These are phyloP conservation scores for Urechis unicinctus DNA, from an alignment of 2,888 invertebrate genomes.

Conservation along the genomic window DNA sequence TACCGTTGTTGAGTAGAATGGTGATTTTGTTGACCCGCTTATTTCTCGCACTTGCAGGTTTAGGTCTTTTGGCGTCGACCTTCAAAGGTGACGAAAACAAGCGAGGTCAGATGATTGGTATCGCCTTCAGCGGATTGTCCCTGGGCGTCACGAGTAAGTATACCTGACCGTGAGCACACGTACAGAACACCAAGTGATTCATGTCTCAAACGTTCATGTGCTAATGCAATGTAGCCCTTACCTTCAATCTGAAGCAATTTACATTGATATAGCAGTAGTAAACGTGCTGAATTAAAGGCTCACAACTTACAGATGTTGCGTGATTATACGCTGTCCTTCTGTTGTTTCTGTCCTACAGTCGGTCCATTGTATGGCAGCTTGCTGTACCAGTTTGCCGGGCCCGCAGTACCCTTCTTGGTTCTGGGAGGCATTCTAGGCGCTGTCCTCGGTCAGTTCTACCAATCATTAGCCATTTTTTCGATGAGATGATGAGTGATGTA, in stretches of 20 bases:
- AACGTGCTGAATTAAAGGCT: too few species aligned
- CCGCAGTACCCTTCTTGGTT: conserved; percentile 16
- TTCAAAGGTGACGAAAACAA: conserved; percentile 14
- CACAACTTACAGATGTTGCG: too few species aligned
- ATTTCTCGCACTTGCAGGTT: conserved; percentile 9
- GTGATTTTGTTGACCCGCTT: too few species aligned
- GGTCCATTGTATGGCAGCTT: conserved; percentile 22
- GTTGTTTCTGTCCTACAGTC: conserved; percentile 5
- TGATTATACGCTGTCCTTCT: neutral
- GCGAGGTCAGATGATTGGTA: conserved; percentile 19
- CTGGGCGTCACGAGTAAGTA: conserved; percentile 19
- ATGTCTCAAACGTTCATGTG: too few species aligned
- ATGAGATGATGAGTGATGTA: too few species aligned
- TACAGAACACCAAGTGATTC: neutral
- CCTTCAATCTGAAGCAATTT: neutral
- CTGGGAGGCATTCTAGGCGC: conserved; percentile 10
- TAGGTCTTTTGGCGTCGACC: conserved; percentile 20
- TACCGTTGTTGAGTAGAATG: too few species aligned
- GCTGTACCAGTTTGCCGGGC: conserved; percentile 19
- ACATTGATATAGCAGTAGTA: too few species aligned
- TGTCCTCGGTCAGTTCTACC: conserved; percentile 11
- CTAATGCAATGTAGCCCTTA: neutral
- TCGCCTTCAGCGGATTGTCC: conserved; percentile 19
- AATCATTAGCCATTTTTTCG: too few species aligned
- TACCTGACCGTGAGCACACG: neutral